Evolutionary conservation across 1,140 invertebrate genomes (phyloP), one percentile per base, ranked within the genome.

Genomic region (Conus ventricosus): DNA sequence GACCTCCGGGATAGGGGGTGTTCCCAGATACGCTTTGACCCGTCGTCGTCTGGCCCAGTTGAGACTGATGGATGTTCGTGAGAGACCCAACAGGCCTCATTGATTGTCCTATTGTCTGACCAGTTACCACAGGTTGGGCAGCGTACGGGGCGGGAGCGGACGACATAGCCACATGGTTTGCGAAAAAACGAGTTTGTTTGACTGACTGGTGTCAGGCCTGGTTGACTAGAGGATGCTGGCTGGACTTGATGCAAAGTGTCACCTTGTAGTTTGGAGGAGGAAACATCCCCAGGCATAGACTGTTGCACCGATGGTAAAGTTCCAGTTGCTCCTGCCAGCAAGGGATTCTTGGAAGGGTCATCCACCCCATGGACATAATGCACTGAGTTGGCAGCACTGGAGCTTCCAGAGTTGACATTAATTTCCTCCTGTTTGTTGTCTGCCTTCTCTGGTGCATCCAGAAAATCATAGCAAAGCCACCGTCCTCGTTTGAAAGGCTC

Each of bases 391-490:
- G 91, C 82, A 84, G 91, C 90, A 93, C 93, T 94, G 20, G 93
- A 93, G 84, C 92, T 94, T n/a, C 92, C 92, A 71, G 93, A 93
- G 75, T 91, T 89, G 54, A 89, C 82, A 89, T 90, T 90, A 67
- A 89, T 89, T 75, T 91, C 88, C 51, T 91, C 91, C 23, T 88
- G 67, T 75, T 91, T 91, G 90, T 92, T 92, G 81, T 91, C 89
- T 17, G 85, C 25, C 75, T 85, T 88, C 7, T 88, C 89, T 54
- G 87, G 97, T 97, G 93, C 97, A 96, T 99, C 98, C 92, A 98
- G 96, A 95, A 98, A 99, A 95, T 99, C 98, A 97, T 98, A 98
- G 95, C 98, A 99, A 92, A 97, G 97, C 98, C 98, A 99, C 92
- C 98, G 96, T 53, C 98, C 98, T 76, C 98, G 96, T 91, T 97